Evolutionary conservation across 2,797 vertebrate genomes (phyloP).

Genomic region (Oophaga sylvatica): DNA sequence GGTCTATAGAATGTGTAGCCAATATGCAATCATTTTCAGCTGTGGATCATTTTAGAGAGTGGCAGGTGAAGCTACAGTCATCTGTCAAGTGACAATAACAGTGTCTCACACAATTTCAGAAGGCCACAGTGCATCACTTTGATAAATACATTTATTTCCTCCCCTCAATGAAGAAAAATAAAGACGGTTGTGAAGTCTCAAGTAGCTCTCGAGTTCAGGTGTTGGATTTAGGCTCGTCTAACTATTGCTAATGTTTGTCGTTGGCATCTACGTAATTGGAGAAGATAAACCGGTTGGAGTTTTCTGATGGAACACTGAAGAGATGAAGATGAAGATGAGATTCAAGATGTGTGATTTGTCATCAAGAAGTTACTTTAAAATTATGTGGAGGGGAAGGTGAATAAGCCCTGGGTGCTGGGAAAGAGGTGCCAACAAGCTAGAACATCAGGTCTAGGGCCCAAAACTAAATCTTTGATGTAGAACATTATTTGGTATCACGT

Average conservation of each 20-base stretch:
- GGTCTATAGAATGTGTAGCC: slow-evolving; percentile 59
- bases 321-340: too few relatives aligned
- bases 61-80: slow-evolving; percentile 65
- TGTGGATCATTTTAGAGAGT: slow-evolving; percentile 65
- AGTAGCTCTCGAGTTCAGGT: not conserved
- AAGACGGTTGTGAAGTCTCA: not conserved
- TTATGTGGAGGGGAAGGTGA: not conserved
- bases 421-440: not conserved
- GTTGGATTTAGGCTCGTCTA: not conserved
- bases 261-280: not conserved
- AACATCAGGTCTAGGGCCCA: not conserved
- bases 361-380: not conserved
- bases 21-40: slow-evolving; percentile 62
- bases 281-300: not conserved
- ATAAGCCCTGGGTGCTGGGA: not conserved
- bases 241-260: not conserved
- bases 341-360: not conserved
- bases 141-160: slow-evolving; percentile 56
- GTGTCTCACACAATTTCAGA: slow-evolving; percentile 58
- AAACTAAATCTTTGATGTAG: too few relatives aligned
- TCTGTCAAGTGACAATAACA: slow-evolving; percentile 66
- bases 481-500: too few relatives aligned
- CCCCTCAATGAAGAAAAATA: slow-evolving; percentile 41
- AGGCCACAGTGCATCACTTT: slow-evolving; percentile 52
- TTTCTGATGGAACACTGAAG: not conserved